Percentiles rank a stretch among this genome's conserved stretches.
Conservation (phyloP, 2,888 invertebrate genomes). For the Xestia c-nigrum region DNA sequence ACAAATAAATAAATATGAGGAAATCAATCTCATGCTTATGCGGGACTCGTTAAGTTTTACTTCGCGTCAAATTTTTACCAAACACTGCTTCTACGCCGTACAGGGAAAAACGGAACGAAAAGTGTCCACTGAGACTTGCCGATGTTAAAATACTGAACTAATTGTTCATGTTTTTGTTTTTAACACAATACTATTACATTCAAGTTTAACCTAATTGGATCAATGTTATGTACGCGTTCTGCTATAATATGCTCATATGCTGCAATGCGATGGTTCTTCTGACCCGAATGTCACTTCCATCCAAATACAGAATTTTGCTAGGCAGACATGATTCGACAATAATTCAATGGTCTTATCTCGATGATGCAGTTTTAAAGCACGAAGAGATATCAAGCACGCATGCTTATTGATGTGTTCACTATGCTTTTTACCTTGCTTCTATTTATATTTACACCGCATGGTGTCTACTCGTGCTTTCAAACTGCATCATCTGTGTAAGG, state of each 20-base stretch:
- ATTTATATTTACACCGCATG: neutral
- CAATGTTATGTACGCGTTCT: slow-evolving; percentile 28
- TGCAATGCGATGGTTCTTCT: slow-evolving; percentile 39
- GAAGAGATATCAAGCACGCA: neutral
- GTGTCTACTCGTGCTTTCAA: neutral
- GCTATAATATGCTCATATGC: slow-evolving; percentile 27
- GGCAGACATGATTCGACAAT: slow-evolving; percentile 2
- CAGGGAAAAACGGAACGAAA: slow-evolving; percentile 34
- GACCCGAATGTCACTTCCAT: neutral
- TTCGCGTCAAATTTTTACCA: slow-evolving; percentile 9
- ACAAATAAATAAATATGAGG: neutral
- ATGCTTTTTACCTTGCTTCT: slow-evolving; percentile 1
- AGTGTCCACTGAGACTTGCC: slow-evolving; percentile 12
- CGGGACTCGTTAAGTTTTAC: slow-evolving; percentile 7
- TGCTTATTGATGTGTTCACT: slow-evolving; percentile 10
- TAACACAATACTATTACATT: slow-evolving; percentile 9
- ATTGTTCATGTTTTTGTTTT: slow-evolving; percentile 15
- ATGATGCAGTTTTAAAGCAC: neutral
- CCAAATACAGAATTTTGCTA: neutral
- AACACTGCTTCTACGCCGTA: slow-evolving; percentile 16
- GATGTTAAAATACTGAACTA: slow-evolving; percentile 10
- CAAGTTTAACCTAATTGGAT: slow-evolving; percentile 7
- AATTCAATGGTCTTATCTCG: neutral
- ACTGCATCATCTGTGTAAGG: neutral
- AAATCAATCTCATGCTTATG: neutral